Percentiles rank a stretch among this genome's conserved stretches.
phyloP scores from a whole-genome alignment of 2,888 invertebrate species.

The Tetragnatha montana region DNA sequence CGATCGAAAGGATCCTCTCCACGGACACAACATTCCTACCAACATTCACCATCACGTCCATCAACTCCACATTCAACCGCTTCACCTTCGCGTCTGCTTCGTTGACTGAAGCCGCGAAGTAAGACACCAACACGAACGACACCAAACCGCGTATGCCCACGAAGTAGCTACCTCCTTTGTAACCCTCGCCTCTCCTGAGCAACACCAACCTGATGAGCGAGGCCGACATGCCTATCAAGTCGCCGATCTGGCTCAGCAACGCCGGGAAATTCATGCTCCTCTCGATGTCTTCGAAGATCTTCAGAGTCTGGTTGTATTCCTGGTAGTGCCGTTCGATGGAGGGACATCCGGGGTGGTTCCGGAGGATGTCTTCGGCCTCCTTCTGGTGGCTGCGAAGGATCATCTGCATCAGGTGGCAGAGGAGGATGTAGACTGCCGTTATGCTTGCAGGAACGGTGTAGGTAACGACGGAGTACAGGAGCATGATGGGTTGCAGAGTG shows the following conservation, averaged over 20 bases:
- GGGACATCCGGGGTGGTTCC: background rate
- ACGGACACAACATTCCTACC: background rate
- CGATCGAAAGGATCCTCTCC: background rate
- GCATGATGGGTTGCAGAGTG: background rate
- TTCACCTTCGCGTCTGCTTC: background rate
- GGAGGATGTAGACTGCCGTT: background rate
- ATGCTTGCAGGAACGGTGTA: background rate
- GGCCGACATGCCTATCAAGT: background rate
- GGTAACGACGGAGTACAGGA: background rate
- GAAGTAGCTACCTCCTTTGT: background rate
- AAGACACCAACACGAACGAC: background rate
- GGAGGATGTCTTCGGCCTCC: background rate
- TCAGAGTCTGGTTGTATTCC: background rate
- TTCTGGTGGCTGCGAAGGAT: background rate
- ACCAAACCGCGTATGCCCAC: background rate
- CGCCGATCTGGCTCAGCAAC: background rate
- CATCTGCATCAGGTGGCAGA: background rate
- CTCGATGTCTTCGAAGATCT: background rate
- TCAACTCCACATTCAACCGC: background rate
- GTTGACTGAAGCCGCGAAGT: background rate
- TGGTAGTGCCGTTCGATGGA: background rate
- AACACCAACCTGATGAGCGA: background rate
- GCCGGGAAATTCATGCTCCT: background rate
- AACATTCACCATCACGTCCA: background rate
- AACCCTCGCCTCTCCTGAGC: background rate